A percentile compares a stretch with the other conserved stretches of the same genome.
Evolutionary conservation across 2,797 vertebrate species (phyloP).

Genomic region (Xenentodon cancila): DNA sequence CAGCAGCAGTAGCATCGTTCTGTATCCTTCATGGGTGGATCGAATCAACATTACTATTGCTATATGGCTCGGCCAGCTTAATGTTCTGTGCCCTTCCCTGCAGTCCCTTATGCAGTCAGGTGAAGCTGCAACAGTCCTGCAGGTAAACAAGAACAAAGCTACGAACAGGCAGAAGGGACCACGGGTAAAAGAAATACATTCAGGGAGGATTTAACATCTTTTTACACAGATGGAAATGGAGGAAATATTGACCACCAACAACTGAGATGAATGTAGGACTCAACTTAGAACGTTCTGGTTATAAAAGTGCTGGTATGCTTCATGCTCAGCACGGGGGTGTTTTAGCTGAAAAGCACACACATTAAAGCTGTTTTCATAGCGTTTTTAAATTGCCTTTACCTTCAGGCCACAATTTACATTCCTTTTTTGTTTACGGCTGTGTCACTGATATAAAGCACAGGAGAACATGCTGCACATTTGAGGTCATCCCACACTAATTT

Average conservation of each 20-base stretch:
- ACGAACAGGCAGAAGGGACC: conserved; percentile 33
- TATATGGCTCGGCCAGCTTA: conserved; percentile 51
- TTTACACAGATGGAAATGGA: too few relatives aligned
- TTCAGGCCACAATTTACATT: conserved; percentile 19
- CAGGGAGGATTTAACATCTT: too few relatives aligned
- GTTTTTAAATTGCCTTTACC: conserved; percentile 21
- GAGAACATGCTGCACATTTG: conserved; percentile 29
- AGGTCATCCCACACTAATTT: conserved; percentile 21
- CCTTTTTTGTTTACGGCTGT: conserved; percentile 28
- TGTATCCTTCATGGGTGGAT: conserved; percentile 35
- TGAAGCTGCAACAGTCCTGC: conserved; percentile 49
- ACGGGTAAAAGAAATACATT: background rate
- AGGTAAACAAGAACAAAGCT: conserved; percentile 37
- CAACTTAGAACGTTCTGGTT: background rate
- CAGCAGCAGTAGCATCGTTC: conserved; percentile 24
- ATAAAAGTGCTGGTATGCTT: background rate
- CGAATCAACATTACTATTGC: conserved; percentile 40
- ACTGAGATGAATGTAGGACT: background rate
- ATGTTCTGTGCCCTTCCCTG: conserved; percentile 62
- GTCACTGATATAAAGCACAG: conserved; percentile 13
- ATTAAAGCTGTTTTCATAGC: conserved; percentile 11
- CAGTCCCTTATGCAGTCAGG: conserved; percentile 53
- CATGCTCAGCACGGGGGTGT: background rate
- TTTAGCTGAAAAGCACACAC: background rate
- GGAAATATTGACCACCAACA: conserved; percentile 2